Conservation (phyloP, 2,888 invertebrate species). For the Dysmachus trigonus region DNA sequence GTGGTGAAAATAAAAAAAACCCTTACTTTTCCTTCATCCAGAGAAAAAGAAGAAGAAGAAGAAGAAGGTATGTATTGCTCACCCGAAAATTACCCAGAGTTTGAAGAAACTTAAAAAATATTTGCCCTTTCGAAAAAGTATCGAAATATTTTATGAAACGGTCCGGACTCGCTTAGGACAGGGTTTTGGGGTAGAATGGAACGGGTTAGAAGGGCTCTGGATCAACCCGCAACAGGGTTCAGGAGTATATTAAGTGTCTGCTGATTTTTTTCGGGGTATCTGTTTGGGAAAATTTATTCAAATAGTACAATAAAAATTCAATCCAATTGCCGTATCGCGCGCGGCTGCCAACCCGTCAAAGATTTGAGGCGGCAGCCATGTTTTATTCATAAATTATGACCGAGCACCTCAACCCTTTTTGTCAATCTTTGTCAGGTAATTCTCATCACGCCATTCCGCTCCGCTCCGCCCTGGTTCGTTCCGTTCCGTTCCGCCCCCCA, state of each 20-base stretch:
- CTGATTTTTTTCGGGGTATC: conserved; percentile 10
- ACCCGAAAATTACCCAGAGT: neutral
- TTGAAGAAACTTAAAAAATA: conserved; percentile 1
- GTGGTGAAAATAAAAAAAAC: neutral
- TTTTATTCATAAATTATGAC: conserved; percentile 32
- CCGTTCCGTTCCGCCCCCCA: neutral
- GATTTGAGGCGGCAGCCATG: neutral
- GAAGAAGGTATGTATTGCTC: neutral
- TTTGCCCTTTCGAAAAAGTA: neutral
- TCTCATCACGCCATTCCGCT: neutral
- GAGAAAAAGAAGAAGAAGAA: too few relatives aligned
- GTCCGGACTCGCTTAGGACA: neutral
- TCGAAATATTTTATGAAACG: neutral
- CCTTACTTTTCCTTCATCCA: neutral
- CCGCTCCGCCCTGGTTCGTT: neutral
- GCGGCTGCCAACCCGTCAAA: neutral
- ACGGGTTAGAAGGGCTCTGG: neutral
- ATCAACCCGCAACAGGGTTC: neutral
- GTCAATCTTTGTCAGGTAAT: neutral
- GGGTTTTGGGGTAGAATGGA: neutral
- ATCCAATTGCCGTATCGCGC: conserved; percentile 10
- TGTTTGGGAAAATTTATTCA: conserved; percentile 27
- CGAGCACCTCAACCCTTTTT: conserved; percentile 12
- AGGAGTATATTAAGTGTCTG: neutral
- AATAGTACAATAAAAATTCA: conserved; percentile 32